phyloP scores from a whole-genome alignment of 2,113 vertebrate genomes.

The Chamaetylas fuelleborni region DNA sequence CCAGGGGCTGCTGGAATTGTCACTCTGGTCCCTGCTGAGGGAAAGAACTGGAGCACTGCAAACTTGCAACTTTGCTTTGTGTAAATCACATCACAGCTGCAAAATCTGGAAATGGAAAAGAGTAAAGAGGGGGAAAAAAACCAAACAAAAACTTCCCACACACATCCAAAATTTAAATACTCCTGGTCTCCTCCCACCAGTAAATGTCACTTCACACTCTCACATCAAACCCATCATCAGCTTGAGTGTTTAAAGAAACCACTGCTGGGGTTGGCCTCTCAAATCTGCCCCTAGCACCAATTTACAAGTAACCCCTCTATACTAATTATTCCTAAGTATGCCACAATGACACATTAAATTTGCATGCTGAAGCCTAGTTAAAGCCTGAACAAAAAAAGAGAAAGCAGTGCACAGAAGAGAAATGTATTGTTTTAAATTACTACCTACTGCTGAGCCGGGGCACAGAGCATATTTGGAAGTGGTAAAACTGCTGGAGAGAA shows the following conservation, averaged over 20 bases:
- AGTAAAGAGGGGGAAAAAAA: background rate
- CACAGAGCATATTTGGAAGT: background rate
- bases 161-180: constrained; percentile 47
- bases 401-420: background rate
- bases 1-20: background rate
- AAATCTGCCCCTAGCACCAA: background rate
- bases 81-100: constrained; percentile 45
- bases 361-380: constrained; percentile 34
- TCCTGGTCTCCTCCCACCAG: constrained; percentile 21
- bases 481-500: background rate
- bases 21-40: background rate
- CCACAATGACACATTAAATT: constrained; percentile 40
- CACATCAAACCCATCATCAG: constrained; percentile 42
- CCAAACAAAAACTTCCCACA: background rate
- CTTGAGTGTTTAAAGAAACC: background rate
- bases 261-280: background rate
- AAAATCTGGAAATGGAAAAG: constrained; percentile 6
- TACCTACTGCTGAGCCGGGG: constrained; percentile 29
- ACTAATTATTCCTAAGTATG: constrained; percentile 36
- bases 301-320: background rate
- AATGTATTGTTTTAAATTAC: constrained; percentile 36
- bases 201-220: constrained; percentile 50
- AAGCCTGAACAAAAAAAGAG: background rate
- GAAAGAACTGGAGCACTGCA: background rate
- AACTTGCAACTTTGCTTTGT: background rate